Base-by-base conservation (phyloP, 2,797 vertebrate genomes). In the Xiphorhynchus erythropygius region DNA sequence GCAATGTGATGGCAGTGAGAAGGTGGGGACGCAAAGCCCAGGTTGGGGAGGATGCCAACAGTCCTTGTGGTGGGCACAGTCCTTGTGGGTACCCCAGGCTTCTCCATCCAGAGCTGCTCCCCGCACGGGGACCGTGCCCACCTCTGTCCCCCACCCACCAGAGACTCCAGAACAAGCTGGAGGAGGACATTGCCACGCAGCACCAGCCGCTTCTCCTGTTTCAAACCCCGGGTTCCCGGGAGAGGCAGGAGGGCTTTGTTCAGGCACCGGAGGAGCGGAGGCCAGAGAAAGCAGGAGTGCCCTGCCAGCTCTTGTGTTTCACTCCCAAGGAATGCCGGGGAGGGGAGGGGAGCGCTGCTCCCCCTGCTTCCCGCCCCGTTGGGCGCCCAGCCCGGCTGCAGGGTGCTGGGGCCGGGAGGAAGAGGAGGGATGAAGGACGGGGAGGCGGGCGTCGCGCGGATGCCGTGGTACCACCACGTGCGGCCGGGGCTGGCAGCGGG, bases 231-330 rank as follows among this genome's bases (percentile, higher is more conserved):
- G 85, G 70, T 60, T 94, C 88, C 92, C 78, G 84, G 94, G 86
- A 94, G 91, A 97, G 91, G 94, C 86, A 74, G 93, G 92, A 95
- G 94, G 96, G 96, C 97, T 97, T 97, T 97, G 97, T 96, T 97
- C 92, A 94, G 93, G 96, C 94, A 95, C 90, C 59, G 27, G 94
- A 96, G 89, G 82, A 89, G 91, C 32, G 41, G 89, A 92, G 96
- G 95, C 96, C 94, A 96, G 94, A 94, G 93, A 94, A 89, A 97
- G 94, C 95, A 90, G 89, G 93, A 89, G 83, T 96, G 84, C 93
- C 95, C 95, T 96, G 96, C 96, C 96, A 97, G 97, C 95, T 94
- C 97, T 96, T 95, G 93, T 95, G 91, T 92, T 97, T 96, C 96
- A 96, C 81, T 94, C 89, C 89, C 87, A 16, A 93, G 95, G 96